Base-by-base conservation (phyloP, 2,888 invertebrate genomes). In the Drosophila anceps region DNA sequence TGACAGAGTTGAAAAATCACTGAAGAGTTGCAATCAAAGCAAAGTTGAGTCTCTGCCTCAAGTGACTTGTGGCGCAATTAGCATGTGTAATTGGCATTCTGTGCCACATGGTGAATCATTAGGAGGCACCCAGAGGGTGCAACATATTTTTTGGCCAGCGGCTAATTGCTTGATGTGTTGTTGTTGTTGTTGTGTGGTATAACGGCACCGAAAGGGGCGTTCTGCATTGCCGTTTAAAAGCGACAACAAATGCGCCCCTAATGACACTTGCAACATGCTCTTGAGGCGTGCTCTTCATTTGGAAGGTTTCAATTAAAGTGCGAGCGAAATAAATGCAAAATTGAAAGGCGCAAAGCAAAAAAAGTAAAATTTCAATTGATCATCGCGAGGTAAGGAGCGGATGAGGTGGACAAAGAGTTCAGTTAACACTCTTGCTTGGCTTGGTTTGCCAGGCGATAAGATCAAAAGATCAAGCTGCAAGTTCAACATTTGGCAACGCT, bases 331-430 rank as follows among this genome's bases (percentile, higher is more conserved):
- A 62, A 84, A 81, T 79, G 70, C 65, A 72, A 59, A 71, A 41
- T 58, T 58, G 15, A 33, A 35, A 41, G 35, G 66, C 44, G 64
- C 8, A 13, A 33, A 27, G 61, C 35, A 15, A 53, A 43, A 69
- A 73, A 86, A 88, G 76, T 70, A 74, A 79, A 83, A 81, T 76
- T 83, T 84, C 84, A 84, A 84, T 84, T 88, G 82, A 84, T 75
- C 80, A 73, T 7, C 10, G 8, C 5, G n/a, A 29, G 20, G 20
- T 15, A 43, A 41, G 31, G 6, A 24, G 48, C 8, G 15, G 2
- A 3, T 20, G n/a, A 29, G 44, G 37, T 10, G 13, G 33, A 27
- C 35, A 50, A 53, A 50, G 43, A 54, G 80, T 61, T 71, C 72
- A 66, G 67, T 75, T 73, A 84, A 85, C 88, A 84, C 88, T 88